These are phyloP conservation scores for Enteromius anoplus DNA, from an alignment of 2,797 vertebrate species.

Conservation along the genomic window DNA sequence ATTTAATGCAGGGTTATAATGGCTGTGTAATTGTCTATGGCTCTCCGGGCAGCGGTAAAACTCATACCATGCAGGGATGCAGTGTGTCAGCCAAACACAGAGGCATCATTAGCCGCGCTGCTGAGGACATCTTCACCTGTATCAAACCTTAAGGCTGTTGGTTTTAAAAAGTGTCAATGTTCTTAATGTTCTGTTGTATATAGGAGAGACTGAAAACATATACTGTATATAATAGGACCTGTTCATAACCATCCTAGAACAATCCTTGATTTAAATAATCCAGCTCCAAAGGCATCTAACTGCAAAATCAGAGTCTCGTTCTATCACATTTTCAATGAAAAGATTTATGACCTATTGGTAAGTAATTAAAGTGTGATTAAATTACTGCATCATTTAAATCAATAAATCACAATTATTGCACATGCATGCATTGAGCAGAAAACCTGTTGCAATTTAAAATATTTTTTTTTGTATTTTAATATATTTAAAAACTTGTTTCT, in stretches of 20 bases:
- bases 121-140: slow-evolving; percentile 66
- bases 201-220: not conserved
- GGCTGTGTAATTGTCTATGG: slow-evolving; percentile 65
- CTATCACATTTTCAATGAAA: slow-evolving; percentile 67
- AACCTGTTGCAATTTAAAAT: not conserved
- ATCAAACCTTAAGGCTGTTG: slow-evolving; percentile 35
- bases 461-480: not conserved
- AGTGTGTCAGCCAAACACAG: slow-evolving; percentile 49
- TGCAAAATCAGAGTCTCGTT: slow-evolving; percentile 63
- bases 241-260: not conserved
- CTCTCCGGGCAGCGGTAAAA: slow-evolving; percentile 56
- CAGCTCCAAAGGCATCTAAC: slow-evolving; percentile 54
- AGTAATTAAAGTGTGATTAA: slow-evolving; percentile 38
- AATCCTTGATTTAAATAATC: slow-evolving; percentile 53
- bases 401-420: not conserved
- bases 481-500: not conserved
- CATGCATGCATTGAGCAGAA: not conserved
- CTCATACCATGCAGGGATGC: slow-evolving; percentile 54
- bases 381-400: not conserved
- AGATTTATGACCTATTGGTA: slow-evolving; percentile 69
- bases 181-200: not conserved
- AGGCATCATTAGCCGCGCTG: slow-evolving; percentile 58
- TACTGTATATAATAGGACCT: not conserved
- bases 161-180: not conserved
- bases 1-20: slow-evolving; percentile 65